Evolutionary conservation across 2,797 vertebrate genomes (phyloP).

Genomic region (Eulemur rubriventer): DNA sequence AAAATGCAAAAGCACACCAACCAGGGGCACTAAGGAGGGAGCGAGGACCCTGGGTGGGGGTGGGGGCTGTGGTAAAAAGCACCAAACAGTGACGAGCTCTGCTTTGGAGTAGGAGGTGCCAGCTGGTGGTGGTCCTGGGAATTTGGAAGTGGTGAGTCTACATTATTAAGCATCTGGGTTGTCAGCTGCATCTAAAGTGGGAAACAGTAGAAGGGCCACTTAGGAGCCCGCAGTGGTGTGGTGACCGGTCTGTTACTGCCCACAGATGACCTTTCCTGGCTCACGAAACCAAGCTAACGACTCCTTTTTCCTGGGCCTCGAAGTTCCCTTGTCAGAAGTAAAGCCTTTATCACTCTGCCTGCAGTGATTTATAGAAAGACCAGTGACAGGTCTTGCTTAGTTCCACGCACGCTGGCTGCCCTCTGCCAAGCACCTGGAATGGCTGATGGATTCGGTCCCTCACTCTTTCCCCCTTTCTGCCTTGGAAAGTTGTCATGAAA

Average conservation of each 20-base stretch:
- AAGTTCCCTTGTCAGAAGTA: constrained; percentile 62
- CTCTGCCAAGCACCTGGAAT: constrained; percentile 25
- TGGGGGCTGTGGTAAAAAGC: not conserved
- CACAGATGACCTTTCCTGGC: constrained; percentile 57
- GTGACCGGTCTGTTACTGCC: constrained; percentile 2
- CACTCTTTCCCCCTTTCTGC: constrained; percentile 59
- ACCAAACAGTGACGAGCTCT: not conserved
- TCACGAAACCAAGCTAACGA: constrained; percentile 59
- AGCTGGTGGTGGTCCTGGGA: too few relatives aligned
- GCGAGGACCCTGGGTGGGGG: rapidly evolving
- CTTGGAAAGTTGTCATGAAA: constrained; percentile 67
- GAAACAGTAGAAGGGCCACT: not conserved
- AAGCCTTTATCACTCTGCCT: constrained; percentile 27
- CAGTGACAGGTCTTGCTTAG: constrained; percentile 39
- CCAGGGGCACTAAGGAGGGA: not conserved
- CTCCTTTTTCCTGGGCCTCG: constrained; percentile 53
- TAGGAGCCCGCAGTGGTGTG: not conserved
- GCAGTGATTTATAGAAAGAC: constrained; percentile 50
- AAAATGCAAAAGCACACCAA: not conserved
- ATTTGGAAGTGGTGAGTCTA: not conserved
- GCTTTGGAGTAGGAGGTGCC: not conserved
- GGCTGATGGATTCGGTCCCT: constrained; percentile 30
- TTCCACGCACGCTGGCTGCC: constrained; percentile 25
- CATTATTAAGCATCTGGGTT: not conserved
- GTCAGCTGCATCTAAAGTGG: not conserved